Evolutionary conservation across 2,797 vertebrate genomes (phyloP).

Genomic region (Coreius guichenoti): DNA sequence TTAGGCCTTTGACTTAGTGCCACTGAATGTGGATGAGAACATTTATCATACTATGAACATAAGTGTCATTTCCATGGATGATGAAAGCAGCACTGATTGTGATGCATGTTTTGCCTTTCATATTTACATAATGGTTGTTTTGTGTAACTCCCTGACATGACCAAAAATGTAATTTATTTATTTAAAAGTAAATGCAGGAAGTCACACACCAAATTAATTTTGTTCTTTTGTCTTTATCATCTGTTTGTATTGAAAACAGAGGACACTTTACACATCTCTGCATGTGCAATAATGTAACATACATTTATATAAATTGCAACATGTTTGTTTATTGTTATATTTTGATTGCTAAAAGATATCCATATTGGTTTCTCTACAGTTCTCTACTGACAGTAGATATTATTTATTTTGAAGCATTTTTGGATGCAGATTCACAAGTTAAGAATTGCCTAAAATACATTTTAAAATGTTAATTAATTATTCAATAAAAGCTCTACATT

Average conservation of each 20-base stretch:
- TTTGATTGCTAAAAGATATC: not conserved
- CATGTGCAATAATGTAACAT: not conserved
- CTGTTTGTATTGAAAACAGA: not conserved
- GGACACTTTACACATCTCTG: not conserved
- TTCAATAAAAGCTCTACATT: not conserved
- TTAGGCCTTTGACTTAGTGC: slow-evolving; percentile 2
- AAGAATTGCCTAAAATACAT: not conserved
- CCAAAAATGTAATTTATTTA: not conserved
- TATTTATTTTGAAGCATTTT: not conserved
- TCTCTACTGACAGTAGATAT: not conserved
- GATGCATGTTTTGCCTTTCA: not conserved
- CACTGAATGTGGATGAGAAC: slow-evolving; percentile 28
- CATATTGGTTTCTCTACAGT: not conserved
- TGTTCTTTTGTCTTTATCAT: not conserved
- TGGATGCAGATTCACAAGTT: not conserved
- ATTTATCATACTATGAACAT: not conserved
- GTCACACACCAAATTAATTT: not conserved
- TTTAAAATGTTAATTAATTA: not conserved
- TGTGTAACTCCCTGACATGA: not conserved
- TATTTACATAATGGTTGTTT: slow-evolving; percentile 11
- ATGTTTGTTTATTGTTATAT: not conserved
- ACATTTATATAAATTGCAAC: not conserved
- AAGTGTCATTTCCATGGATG: not conserved
- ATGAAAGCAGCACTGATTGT: not conserved
- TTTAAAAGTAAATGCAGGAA: not conserved